Conservation (phyloP, 2,888 invertebrate genomes). For the Perizoma affinitatum region DNA sequence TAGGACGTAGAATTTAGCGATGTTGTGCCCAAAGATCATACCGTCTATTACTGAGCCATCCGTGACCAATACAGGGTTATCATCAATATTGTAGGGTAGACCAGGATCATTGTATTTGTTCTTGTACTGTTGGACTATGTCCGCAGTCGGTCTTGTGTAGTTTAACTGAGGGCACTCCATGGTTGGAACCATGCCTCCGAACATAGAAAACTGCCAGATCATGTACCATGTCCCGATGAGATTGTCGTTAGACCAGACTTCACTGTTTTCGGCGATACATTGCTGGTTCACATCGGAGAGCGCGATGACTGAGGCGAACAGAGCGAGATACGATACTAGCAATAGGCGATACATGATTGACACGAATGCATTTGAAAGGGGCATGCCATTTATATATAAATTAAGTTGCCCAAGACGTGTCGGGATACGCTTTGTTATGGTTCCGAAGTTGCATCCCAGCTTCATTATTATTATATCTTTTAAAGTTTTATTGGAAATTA, state of each 20-base stretch:
- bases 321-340: slow-evolving; percentile 1
- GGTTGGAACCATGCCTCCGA: slow-evolving; percentile 6
- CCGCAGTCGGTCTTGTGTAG: slow-evolving; percentile 19
- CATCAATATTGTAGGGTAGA: slow-evolving; percentile 26
- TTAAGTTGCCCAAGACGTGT: no score
- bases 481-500: no score
- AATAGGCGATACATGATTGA: slow-evolving; percentile 9
- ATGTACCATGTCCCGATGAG: slow-evolving; percentile 29
- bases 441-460: no score
- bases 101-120: slow-evolving; percentile 20
- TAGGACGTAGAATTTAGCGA: slow-evolving; percentile 26
- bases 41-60: slow-evolving; percentile 10
- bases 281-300: slow-evolving; percentile 19
- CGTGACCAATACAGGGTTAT: slow-evolving; percentile 19
- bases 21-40: slow-evolving; percentile 20
- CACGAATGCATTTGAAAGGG: neutral
- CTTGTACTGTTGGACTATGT: slow-evolving; percentile 20
- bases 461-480: no score
- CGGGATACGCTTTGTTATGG: no score
- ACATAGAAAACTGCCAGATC: slow-evolving; percentile 15
- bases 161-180: neutral
- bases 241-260: slow-evolving; percentile 24
- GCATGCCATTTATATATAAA: neutral
- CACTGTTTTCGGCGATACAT: slow-evolving; percentile 22
- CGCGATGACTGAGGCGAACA: slow-evolving; percentile 1